These are phyloP conservation scores for Chionoecetes opilio DNA, from an alignment of 1,140 invertebrate genomes.

Conservation along the genomic window DNA sequence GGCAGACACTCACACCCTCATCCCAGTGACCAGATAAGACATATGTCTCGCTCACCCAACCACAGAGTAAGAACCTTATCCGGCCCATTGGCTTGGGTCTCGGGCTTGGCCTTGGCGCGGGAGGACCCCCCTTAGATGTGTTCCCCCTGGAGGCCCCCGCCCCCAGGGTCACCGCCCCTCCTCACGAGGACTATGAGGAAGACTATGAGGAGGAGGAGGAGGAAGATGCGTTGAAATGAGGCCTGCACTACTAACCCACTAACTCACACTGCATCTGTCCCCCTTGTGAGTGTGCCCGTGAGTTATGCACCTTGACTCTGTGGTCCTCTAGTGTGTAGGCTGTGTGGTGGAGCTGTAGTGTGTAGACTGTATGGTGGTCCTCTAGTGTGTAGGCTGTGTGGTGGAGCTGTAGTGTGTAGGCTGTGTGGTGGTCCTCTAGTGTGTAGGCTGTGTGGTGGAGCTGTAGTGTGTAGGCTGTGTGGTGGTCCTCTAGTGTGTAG, in stretches of 20 bases:
- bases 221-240: slow-evolving; percentile 71
- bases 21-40: background rate
- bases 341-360: no score
- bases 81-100: slow-evolving; percentile 57
- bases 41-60: background rate
- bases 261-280: slow-evolving; percentile 68
- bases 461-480: no score
- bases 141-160: slow-evolving; percentile 63
- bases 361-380: no score
- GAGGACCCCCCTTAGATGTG: slow-evolving; percentile 56
- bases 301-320: slow-evolving; percentile 49
- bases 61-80: slow-evolving; percentile 73
- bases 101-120: slow-evolving; percentile 58
- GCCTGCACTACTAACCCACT: slow-evolving; percentile 71
- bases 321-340: slow-evolving; percentile 12
- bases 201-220: slow-evolving; percentile 75
- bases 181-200: slow-evolving; percentile 70
- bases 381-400: no score
- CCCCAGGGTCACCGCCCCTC: slow-evolving; percentile 55
- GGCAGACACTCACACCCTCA: background rate
- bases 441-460: no score
- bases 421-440: no score
- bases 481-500: no score
- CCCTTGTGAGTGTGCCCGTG: slow-evolving; percentile 63
- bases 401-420: no score